These are phyloP conservation scores for Cyprinodon tularosa DNA, from an alignment of 2,113 vertebrate genomes.

Conservation along the genomic window DNA sequence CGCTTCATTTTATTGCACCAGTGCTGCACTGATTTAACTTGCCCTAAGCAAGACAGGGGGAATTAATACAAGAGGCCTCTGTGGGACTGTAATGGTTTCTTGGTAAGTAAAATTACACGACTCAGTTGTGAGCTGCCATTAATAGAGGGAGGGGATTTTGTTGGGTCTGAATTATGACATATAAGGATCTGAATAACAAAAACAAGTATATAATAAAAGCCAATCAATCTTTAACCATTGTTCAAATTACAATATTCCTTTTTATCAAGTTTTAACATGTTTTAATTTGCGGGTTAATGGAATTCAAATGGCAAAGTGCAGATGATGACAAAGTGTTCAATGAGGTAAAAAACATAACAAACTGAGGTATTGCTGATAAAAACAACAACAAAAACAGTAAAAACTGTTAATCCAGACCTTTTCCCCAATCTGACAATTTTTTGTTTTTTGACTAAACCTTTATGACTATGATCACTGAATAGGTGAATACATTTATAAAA, in stretches of 20 bases:
- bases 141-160: neutral
- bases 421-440: too few species aligned
- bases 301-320: neutral
- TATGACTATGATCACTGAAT: too few species aligned
- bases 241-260: neutral
- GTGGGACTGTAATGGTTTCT: neutral
- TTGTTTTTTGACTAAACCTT: too few species aligned
- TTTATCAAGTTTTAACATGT: too few species aligned
- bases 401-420: too few species aligned
- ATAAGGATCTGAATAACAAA: neutral
- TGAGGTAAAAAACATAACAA: too few species aligned
- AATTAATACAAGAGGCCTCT: neutral
- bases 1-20: neutral
- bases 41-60: neutral
- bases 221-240: neutral
- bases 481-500: too few species aligned
- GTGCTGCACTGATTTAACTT: neutral
- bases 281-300: neutral
- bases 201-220: neutral
- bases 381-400: neutral
- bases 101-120: neutral
- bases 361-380: neutral
- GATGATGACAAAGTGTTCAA: neutral
- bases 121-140: neutral
- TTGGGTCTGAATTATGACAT: neutral